Conservation (phyloP, 30 jellyfish, hydroid and myxozoan genomes). For the Clytia hemisphaerica region DNA sequence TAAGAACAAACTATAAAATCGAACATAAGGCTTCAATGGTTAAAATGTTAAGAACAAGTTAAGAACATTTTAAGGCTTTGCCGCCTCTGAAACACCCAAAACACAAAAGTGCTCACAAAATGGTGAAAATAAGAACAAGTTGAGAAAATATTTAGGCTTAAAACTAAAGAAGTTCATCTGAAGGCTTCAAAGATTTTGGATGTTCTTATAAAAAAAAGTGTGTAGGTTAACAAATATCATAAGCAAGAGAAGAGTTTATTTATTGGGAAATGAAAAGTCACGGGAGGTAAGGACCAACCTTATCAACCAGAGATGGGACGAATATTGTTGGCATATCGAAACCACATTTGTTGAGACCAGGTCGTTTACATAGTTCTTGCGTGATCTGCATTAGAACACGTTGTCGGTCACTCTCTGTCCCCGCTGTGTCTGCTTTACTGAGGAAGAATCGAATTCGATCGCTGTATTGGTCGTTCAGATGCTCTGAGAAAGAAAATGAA, state of each 20-base stretch:
- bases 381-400: conserved; percentile 95
- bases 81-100: no score
- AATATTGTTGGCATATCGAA: conserved; percentile 94
- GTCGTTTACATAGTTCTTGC: conserved; percentile 94
- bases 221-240: background rate
- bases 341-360: conserved; percentile 93
- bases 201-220: background rate
- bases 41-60: no score
- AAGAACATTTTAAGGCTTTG: no score
- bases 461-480: conserved; percentile 60
- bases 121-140: no score
- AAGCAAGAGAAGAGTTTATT: background rate
- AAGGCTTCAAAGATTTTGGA: no score
- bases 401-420: conserved; percentile 97
- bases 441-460: conserved; percentile 72
- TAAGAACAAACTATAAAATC: no score
- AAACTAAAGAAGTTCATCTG: no score
- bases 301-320: conserved; percentile 78
- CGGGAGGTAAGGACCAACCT: conserved; percentile 33
- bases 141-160: no score
- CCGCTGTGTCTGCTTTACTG: conserved; percentile 97
- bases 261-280: background rate
- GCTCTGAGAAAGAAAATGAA: conserved; percentile 34
- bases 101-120: no score
- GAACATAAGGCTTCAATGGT: no score